phyloP scores from a whole-genome alignment of 92 coral and sea anemone species.

The Porites rus region DNA sequence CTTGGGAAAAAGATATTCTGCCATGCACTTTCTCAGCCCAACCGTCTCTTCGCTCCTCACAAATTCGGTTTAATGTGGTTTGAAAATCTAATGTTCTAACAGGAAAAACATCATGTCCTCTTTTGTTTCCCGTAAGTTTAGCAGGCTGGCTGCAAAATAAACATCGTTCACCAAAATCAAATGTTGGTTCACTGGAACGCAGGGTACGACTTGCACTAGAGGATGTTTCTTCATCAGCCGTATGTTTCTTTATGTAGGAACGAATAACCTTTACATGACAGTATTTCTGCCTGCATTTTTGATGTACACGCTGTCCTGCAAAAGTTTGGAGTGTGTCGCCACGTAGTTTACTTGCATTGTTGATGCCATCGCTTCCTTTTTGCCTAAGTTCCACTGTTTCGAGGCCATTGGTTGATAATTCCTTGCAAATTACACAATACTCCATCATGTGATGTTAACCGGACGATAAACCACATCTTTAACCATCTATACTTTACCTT shows the following conservation, averaged over 20 bases:
- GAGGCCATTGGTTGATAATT: too few species aligned
- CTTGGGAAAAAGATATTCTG: conserved; percentile 7
- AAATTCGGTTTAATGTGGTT: background rate
- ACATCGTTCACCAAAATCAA: background rate
- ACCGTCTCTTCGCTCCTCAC: background rate
- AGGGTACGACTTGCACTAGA: background rate
- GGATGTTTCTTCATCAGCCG: background rate
- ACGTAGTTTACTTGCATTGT: too few species aligned
- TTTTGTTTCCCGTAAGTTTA: background rate
- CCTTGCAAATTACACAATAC: too few species aligned
- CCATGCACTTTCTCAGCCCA: conserved; percentile 4
- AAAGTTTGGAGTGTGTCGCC: background rate
- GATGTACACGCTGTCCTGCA: background rate
- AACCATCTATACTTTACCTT: too few species aligned
- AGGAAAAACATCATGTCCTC: background rate
- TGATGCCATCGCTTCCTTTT: too few species aligned
- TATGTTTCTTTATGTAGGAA: background rate
- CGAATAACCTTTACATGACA: background rate
- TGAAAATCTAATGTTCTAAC: conserved; percentile 8
- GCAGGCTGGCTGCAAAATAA: conserved; percentile 19
- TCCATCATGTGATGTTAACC: too few species aligned
- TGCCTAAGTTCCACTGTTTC: too few species aligned
- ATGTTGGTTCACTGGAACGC: conserved; percentile 6
- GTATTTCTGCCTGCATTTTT: background rate
- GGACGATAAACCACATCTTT: too few species aligned